Evolutionary conservation across 1,140 invertebrate genomes (phyloP).

Genomic region (Cotesia typhae): DNA sequence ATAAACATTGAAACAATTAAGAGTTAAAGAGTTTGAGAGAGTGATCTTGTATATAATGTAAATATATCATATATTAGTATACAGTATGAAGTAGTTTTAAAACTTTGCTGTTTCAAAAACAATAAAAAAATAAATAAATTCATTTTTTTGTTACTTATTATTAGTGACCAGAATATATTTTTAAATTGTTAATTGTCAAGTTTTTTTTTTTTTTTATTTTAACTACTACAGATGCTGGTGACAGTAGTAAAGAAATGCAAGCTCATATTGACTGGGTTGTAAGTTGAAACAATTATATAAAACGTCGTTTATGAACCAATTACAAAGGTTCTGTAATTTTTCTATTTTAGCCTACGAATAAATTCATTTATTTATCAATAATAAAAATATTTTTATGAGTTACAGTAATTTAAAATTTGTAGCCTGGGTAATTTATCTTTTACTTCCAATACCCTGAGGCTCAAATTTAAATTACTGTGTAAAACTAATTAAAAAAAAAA

Average conservation of each 20-base stretch:
- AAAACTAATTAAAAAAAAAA: neutral
- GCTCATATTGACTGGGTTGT: slow-evolving; percentile 54
- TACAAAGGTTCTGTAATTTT: slow-evolving; percentile 52
- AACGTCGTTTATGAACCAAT: slow-evolving; percentile 55
- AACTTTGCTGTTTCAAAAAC: slow-evolving; percentile 49
- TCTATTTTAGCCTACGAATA: slow-evolving; percentile 47
- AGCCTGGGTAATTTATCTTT: too few relatives aligned
- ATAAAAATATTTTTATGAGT: too few relatives aligned
- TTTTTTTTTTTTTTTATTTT: too few relatives aligned
- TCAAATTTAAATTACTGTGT: too few relatives aligned
- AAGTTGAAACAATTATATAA: slow-evolving; percentile 52
- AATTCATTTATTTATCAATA: neutral
- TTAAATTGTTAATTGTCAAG: too few relatives aligned
- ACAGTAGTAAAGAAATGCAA: slow-evolving; percentile 55
- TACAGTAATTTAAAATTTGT: too few relatives aligned
- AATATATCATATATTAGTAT: slow-evolving; percentile 54
- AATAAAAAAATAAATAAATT: slow-evolving; percentile 43
- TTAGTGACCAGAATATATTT: neutral
- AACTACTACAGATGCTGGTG: too few relatives aligned
- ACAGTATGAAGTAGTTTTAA: slow-evolving; percentile 44
- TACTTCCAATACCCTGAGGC: too few relatives aligned
- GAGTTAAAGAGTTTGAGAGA: slow-evolving; percentile 33
- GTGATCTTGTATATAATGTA: slow-evolving; percentile 62
- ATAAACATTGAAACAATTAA: neutral
- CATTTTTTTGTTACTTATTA: neutral